Evolutionary conservation across 2,113 vertebrate genomes (phyloP).

Genomic region (Machaerirhynchus nigripectus): DNA sequence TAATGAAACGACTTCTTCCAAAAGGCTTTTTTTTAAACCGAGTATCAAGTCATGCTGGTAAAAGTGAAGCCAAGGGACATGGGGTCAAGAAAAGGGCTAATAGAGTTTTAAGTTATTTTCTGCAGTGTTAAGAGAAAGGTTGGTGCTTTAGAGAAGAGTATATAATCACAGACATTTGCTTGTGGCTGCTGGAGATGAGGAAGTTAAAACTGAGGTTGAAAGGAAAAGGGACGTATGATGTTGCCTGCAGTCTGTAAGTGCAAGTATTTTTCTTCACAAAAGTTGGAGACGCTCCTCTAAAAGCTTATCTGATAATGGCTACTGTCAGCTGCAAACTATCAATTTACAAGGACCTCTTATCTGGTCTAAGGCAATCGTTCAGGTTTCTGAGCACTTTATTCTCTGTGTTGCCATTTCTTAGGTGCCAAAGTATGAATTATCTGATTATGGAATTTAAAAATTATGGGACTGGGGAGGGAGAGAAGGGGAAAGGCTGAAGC

Average conservation of each 20-base stretch:
- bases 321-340: slow-evolving; percentile 23
- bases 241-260: not conserved
- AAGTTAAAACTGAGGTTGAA: slow-evolving; percentile 34
- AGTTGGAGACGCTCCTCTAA: slow-evolving; percentile 10
- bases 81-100: slow-evolving; percentile 16
- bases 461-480: not conserved
- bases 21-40: not conserved
- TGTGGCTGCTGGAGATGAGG: not conserved
- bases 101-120: slow-evolving; percentile 9
- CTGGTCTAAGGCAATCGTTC: not conserved
- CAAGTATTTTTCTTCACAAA: slow-evolving; percentile 21
- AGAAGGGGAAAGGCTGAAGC: not conserved
- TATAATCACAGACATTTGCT: not conserved
- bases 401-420: not conserved
- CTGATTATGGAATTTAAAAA: not conserved
- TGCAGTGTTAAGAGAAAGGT: not conserved
- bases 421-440: not conserved
- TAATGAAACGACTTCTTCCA: not conserved
- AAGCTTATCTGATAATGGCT: slow-evolving; percentile 35
- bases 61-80: not conserved
- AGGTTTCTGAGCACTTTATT: not conserved
- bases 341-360: slow-evolving; percentile 5
- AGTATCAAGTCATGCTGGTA: not conserved
- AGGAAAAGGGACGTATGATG: not conserved
- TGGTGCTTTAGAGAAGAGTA: not conserved